Evolutionary conservation across 2,797 vertebrate genomes (phyloP).

Genomic region (Sebastes oblongus): DNA sequence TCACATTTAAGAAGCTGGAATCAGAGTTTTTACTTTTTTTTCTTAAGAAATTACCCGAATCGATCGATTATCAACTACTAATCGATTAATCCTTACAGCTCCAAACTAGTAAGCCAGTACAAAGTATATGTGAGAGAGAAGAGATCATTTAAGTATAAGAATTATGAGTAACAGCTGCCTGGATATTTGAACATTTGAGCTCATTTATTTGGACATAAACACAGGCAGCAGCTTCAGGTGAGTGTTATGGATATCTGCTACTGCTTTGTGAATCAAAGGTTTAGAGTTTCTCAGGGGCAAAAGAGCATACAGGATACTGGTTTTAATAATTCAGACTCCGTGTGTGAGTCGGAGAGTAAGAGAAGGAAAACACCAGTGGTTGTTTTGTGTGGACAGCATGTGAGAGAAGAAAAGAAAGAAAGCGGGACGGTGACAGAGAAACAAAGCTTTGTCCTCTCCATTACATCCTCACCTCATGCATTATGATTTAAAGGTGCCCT

Average conservation of each 20-base stretch:
- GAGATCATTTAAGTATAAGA: neutral
- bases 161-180: neutral
- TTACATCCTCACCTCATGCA: neutral
- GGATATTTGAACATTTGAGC: neutral
- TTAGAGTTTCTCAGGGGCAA: constrained; percentile 20
- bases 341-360: neutral
- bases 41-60: too few relatives aligned
- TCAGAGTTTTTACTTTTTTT: too few relatives aligned
- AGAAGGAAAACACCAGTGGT: neutral
- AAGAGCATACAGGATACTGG: neutral
- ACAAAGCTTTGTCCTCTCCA: neutral
- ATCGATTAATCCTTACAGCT: too few relatives aligned
- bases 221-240: neutral
- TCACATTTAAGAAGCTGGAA: too few relatives aligned
- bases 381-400: neutral
- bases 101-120: too few relatives aligned
- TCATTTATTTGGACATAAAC: neutral
- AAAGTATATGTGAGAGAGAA: neutral
- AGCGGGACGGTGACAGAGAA: neutral
- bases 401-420: constrained; percentile 1
- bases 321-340: constrained; percentile 57
- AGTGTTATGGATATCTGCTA: neutral
- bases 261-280: constrained; percentile 17
- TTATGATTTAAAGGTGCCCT: neutral
- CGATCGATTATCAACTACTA: too few relatives aligned